Conservation (phyloP, 2,888 invertebrate species). For the Balanococcus diminutus region DNA sequence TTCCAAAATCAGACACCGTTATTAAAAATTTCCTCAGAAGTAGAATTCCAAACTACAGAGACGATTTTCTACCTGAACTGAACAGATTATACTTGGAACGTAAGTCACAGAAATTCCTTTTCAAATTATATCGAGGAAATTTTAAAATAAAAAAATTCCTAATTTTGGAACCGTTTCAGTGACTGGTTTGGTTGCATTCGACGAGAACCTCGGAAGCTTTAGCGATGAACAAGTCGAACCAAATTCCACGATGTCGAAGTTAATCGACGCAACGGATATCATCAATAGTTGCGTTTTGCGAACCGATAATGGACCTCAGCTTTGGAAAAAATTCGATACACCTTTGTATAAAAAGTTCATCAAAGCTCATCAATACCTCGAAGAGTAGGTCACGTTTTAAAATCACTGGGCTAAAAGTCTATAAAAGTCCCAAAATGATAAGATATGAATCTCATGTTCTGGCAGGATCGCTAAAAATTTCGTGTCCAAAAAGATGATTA, state of each 20-base stretch:
- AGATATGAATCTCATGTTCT: not conserved
- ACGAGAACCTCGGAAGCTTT: constrained; percentile 73
- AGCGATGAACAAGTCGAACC: constrained; percentile 66
- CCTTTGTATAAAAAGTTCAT: constrained; percentile 73
- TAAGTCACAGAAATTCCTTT: constrained; percentile 62
- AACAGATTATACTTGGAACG: constrained; percentile 80
- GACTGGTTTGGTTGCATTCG: constrained; percentile 74
- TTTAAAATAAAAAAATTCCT: too few relatives aligned
- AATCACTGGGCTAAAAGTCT: too few relatives aligned
- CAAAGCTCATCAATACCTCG: constrained; percentile 74
- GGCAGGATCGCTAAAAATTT: constrained; percentile 36
- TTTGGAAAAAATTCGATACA: constrained; percentile 77
- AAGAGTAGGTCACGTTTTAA: constrained; percentile 61
- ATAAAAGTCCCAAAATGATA: too few relatives aligned
- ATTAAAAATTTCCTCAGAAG: constrained; percentile 70
- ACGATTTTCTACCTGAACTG: constrained; percentile 74
- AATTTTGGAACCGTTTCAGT: too few relatives aligned
- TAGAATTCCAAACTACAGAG: constrained; percentile 55
- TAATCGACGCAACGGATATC: constrained; percentile 74
- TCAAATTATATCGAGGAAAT: not conserved
- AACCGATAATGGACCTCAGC: constrained; percentile 72
- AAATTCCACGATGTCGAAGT: constrained; percentile 70
- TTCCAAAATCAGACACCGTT: constrained; percentile 70
- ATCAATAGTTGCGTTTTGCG: constrained; percentile 75
- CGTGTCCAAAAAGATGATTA: constrained; percentile 17